These are phyloP conservation scores for Poeciliopsis turrubarensis DNA, from an alignment of 2,113 vertebrate species.

Conservation along the genomic window DNA sequence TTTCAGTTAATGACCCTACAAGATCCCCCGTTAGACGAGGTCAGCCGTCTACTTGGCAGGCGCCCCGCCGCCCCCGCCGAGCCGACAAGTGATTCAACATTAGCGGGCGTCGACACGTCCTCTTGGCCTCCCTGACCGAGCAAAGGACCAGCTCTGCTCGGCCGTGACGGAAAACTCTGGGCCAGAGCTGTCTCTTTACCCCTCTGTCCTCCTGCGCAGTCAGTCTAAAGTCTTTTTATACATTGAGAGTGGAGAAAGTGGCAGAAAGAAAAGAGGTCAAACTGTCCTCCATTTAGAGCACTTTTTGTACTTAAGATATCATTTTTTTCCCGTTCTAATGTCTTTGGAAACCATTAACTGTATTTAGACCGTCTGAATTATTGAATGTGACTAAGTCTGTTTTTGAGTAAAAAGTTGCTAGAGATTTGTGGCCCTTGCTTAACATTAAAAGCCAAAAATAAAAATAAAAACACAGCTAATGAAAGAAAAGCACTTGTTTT, in stretches of 20 bases:
- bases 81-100: slow-evolving; percentile 49
- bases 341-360: no score
- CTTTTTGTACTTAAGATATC: no score
- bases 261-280: neutral
- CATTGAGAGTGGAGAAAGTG: slow-evolving; percentile 13
- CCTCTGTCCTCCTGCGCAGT: slow-evolving; percentile 22
- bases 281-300: neutral
- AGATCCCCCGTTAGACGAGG: slow-evolving; percentile 64
- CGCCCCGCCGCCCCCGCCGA: slow-evolving; percentile 22
- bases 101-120: slow-evolving; percentile 47
- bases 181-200: slow-evolving; percentile 32
- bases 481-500: no score
- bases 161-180: slow-evolving; percentile 35
- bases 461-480: no score
- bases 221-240: slow-evolving; percentile 15
- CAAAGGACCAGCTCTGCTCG: slow-evolving; percentile 48
- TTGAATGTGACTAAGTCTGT: no score
- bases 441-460: no score
- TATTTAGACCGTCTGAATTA: no score
- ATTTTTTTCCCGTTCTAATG: no score
- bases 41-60: slow-evolving; percentile 56
- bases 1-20: slow-evolving; percentile 71
- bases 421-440: no score
- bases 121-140: slow-evolving; percentile 45
- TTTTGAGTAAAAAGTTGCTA: no score